Base-by-base conservation (phyloP, 2,113 vertebrate species). In the Melozone crissalis region DNA sequence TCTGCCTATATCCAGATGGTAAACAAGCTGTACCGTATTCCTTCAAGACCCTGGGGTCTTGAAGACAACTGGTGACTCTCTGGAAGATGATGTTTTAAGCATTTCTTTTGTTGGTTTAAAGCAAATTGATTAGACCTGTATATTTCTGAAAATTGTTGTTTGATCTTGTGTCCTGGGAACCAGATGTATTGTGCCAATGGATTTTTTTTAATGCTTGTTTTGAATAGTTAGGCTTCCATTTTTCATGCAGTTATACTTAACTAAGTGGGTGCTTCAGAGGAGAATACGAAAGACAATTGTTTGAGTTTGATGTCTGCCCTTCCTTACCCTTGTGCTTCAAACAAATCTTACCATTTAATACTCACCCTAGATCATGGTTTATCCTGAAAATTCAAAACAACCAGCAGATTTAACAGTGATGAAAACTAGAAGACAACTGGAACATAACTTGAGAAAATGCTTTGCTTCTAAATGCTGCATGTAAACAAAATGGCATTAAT, bases 401-500 rank as follows among this genome's bases (percentile, higher is more conserved):
- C 46, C 43, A 81, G 21, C 21, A 78, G 15, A 43, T 89, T 87
- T 71, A 90, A 51, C 27, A 24, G 43, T 31, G 57, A 20, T 62
- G 35, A 71, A 92, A 93, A 23, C 49, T 55, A 35, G 59, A 76
- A 85, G 78, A 26, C 23, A 75, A n/a, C 49, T 91, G 41, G 58
- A 90, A 84, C 27, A 9, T 77, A 76, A 69, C 39, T 18, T 86
- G 35, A 83, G 82, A 90, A 93, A 86, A 69, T 30, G n/a, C 52
- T 88, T 92, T 94, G 41, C 82, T 96, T 95, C 59, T 47, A 58
- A 93, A 69, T 76, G 31, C 51, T 91, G 30, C 75, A 41, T 66
- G 49, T 92, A 95, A 93, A 88, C 88, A 88, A 80, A 93, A 82
- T 66, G 76, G 58, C 33, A 83, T 82, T 76, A 83, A 88, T 88